These are phyloP conservation scores for Aplochiton taeniatus DNA, from an alignment of 2,797 vertebrate genomes.

Conservation along the genomic window DNA sequence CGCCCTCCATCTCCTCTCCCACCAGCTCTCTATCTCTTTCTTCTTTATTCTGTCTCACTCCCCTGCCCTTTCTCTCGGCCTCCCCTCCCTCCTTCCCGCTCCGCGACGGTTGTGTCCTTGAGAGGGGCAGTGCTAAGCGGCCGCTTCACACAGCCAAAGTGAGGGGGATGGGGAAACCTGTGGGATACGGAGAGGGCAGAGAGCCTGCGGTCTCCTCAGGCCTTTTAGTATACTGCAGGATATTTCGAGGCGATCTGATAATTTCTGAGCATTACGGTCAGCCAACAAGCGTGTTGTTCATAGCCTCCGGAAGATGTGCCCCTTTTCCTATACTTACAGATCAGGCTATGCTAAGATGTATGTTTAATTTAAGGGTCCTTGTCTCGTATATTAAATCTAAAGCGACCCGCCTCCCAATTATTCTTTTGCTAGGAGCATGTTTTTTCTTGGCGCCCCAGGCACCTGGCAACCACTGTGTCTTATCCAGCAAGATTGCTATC, in stretches of 20 bases:
- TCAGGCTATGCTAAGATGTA: no score
- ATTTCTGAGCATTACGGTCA: background rate
- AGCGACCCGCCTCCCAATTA: no score
- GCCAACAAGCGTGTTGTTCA: no score
- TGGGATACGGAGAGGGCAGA: constrained; percentile 37
- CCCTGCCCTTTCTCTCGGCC: background rate
- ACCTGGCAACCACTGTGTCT: background rate
- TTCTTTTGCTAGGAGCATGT: background rate
- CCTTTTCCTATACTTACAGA: no score
- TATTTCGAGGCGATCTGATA: constrained; percentile 37
- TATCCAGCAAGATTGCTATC: constrained; percentile 5
- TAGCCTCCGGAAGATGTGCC: no score
- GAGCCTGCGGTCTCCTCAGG: constrained; percentile 31
- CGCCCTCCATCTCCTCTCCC: background rate
- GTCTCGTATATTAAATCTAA: no score
- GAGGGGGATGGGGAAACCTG: constrained; percentile 59
- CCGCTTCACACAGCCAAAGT: constrained; percentile 54
- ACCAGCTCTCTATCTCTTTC: constrained; percentile 15
- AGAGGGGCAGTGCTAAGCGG: constrained; percentile 66
- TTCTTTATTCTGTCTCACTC: background rate
- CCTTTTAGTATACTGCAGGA: no score
- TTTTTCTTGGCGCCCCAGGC: constrained; percentile 13
- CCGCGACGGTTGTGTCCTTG: constrained; percentile 63
- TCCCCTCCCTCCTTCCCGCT: background rate
- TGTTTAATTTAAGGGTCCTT: no score